A percentile compares a stretch with the other conserved stretches of the same genome.
These are phyloP conservation scores for Liasis olivaceus DNA, from an alignment of 2,797 vertebrate genomes.

Conservation along the genomic window DNA sequence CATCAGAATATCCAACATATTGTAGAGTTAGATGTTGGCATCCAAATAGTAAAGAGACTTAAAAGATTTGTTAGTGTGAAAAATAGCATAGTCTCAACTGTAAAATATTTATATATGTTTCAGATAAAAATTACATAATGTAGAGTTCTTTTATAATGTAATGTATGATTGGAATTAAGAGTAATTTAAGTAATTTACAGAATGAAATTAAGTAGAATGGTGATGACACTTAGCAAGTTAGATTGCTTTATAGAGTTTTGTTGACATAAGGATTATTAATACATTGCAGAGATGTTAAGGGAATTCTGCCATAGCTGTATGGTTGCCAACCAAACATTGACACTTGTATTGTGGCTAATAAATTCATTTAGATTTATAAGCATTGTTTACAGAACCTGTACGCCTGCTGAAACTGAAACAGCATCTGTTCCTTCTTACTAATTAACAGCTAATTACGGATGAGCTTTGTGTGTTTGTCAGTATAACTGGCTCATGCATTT, in stretches of 20 bases:
- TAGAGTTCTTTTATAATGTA: constrained; percentile 24
- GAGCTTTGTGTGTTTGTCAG: constrained; percentile 86
- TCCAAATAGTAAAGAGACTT: neutral
- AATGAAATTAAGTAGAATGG: constrained; percentile 53
- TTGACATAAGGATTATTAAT: constrained; percentile 72
- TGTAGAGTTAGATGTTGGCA: neutral
- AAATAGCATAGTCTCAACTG: neutral
- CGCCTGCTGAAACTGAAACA: constrained; percentile 85
- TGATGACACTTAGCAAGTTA: constrained; percentile 58
- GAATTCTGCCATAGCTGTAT: constrained; percentile 77
- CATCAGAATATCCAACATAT: neutral
- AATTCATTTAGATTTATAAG: constrained; percentile 89
- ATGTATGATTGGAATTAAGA: constrained; percentile 5
- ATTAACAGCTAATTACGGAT: constrained; percentile 94
- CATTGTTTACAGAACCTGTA: constrained; percentile 97
- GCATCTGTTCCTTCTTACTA: constrained; percentile 94
- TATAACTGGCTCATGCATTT: constrained; percentile 83
- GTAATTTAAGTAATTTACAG: constrained; percentile 19
- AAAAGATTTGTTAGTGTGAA: neutral
- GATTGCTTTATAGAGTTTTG: constrained; percentile 51
- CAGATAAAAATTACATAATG: neutral
- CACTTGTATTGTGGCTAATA: constrained; percentile 84
- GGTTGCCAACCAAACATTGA: constrained; percentile 79
- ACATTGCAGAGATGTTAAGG: constrained; percentile 71
- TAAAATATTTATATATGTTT: neutral